Base-by-base conservation (phyloP, 2,888 invertebrate genomes). In the Microplitis deprimator region DNA sequence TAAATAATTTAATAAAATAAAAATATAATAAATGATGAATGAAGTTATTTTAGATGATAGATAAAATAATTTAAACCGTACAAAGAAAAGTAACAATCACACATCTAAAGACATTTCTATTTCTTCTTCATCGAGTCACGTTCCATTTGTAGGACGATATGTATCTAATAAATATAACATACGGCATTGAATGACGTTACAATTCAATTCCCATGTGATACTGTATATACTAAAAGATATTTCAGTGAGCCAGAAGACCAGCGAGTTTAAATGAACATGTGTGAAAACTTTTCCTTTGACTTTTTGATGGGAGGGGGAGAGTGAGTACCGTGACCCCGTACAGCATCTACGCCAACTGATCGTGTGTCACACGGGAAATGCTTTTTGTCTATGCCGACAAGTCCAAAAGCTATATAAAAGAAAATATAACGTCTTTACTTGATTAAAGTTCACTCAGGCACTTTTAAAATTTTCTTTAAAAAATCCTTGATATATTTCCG, bases 341-440 rank as follows among this genome's bases (percentile, higher is more conserved):
- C 50, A 50, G 50, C 13, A 50, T 50, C 50, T 13, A 50, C 50
- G 8, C 10, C 50, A 50, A 50, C 50, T 59, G 70, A 59, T 71
- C 71, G 65, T 76, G 75, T 76, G 70, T 70, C 71, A 70, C 71
- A 50, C 70, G 50, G 75, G 70, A 65, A 70, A 75, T 70, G 65
- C 17, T 64, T 50, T 70, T 75, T 70, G 75, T 75, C 75, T 75
- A 70, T 60, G 68, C 67, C 67, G 67, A 74, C 60, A 16, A 62
- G 68, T 39, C 60, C 50, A 74, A 65, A 50, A 50, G 8, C 50
- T 50, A 50, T 50, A 50, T 50, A 1, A 50, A 50, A 13, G 6
- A 50, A 50, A 69, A 20, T 10, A 65, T 50, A 8, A 41, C 59
- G 60, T 74, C 62, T 70, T 50, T 65, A 62, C 40, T 39, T 40